These are phyloP conservation scores for Phaethon lepturus DNA, from an alignment of 2,113 vertebrate species.

Conservation along the genomic window DNA sequence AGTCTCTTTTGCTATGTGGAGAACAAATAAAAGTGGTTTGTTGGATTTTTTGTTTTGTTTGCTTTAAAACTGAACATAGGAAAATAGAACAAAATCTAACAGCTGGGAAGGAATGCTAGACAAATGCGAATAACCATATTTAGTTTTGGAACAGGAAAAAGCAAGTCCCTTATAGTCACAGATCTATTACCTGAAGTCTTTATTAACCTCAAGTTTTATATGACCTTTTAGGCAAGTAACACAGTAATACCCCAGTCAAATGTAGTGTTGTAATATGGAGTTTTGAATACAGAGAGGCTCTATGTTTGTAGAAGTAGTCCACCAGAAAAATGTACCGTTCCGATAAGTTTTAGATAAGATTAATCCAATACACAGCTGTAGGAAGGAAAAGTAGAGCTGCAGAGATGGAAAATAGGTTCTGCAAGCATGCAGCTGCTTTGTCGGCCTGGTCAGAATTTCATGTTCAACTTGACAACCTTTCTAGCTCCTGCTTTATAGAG, in stretches of 20 bases:
- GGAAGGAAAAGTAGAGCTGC: not conserved
- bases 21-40: not conserved
- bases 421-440: not conserved
- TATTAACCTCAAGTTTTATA: not conserved
- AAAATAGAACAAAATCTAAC: not conserved
- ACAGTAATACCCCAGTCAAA: not conserved
- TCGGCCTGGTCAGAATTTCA: not conserved
- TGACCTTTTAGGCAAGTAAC: not conserved
- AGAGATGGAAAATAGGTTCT: not conserved
- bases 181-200: not conserved
- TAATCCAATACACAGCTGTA: not conserved
- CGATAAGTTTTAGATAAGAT: not conserved
- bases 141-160: not conserved
- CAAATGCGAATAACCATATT: not conserved
- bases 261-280: not conserved
- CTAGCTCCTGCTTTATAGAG: not conserved
- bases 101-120: not conserved
- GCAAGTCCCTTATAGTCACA: fast-evolving
- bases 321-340: not conserved
- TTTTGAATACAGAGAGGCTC: not conserved
- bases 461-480: not conserved
- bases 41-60: not conserved
- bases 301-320: not conserved
- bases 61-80: not conserved
- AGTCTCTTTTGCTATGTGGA: not conserved